Evolutionary conservation across 2,113 vertebrate genomes (phyloP).

Genomic region (Galbula dea): DNA sequence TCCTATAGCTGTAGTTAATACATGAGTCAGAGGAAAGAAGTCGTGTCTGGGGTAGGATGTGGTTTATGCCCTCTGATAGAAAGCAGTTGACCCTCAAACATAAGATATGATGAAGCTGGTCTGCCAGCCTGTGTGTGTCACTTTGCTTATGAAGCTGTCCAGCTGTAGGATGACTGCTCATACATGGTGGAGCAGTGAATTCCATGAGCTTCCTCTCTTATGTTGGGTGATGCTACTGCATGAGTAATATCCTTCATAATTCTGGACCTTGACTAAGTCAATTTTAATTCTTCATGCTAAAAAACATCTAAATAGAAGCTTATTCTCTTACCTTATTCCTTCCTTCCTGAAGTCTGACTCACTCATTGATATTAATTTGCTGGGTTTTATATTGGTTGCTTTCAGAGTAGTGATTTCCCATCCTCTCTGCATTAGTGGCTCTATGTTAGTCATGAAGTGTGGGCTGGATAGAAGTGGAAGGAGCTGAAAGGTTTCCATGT

Average conservation of each 20-base stretch:
- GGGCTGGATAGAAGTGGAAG: conserved; percentile 3
- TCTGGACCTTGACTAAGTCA: background rate
- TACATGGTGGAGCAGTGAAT: background rate
- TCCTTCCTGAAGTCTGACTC: conserved; percentile 53
- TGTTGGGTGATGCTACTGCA: background rate
- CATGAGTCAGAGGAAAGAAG: conserved; percentile 7
- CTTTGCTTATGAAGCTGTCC: background rate
- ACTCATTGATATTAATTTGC: conserved; percentile 36
- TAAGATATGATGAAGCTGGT: background rate
- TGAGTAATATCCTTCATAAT: conserved; percentile 32
- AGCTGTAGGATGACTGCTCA: background rate
- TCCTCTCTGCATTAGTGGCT: background rate
- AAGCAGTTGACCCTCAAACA: background rate
- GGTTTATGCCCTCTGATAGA: background rate
- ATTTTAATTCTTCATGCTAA: conserved; percentile 14
- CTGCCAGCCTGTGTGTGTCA: background rate
- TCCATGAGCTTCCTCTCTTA: background rate
- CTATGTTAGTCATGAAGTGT: background rate
- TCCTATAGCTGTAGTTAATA: background rate
- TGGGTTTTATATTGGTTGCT: background rate
- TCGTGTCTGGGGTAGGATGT: background rate
- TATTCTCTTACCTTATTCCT: background rate
- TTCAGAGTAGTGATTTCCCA: background rate
- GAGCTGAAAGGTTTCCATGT: background rate
- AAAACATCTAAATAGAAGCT: background rate